These are phyloP conservation scores for Phengaris alcon DNA, from an alignment of 2,888 invertebrate genomes.

Conservation along the genomic window DNA sequence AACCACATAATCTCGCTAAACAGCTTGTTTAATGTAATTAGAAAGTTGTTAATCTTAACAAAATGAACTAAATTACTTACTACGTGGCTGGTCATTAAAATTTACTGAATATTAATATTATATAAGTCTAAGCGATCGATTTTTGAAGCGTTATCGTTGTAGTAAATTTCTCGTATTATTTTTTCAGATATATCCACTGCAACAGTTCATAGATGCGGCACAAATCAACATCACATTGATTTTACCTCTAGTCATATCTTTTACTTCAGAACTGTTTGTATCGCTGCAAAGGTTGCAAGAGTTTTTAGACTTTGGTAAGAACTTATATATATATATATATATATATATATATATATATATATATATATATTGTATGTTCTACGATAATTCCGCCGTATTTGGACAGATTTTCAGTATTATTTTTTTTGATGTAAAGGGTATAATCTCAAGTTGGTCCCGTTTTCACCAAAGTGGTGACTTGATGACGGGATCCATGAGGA, in stretches of 20 bases:
- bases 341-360: too few species aligned
- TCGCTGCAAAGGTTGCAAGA: constrained; percentile 63
- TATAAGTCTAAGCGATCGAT: neutral
- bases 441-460: too few species aligned
- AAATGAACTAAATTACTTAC: neutral
- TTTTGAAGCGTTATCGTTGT: neutral
- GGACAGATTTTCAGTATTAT: too few species aligned
- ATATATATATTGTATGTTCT: too few species aligned
- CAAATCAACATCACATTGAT: constrained; percentile 69
- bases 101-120: neutral
- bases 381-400: too few species aligned
- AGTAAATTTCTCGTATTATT: constrained; percentile 29
- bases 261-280: constrained; percentile 78
- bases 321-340: too few species aligned
- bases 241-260: constrained; percentile 73
- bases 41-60: too few species aligned
- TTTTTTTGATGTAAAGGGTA: too few species aligned
- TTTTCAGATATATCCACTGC: constrained; percentile 69
- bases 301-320: constrained; percentile 60
- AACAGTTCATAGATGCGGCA: constrained; percentile 68
- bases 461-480: too few species aligned
- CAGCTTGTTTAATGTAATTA: too few species aligned
- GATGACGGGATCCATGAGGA: too few species aligned
- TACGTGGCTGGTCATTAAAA: neutral
- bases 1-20: too few species aligned